A percentile compares a stretch with the other conserved stretches of the same genome.
Conservation (phyloP, 2,888 invertebrate species). For the Sarcophaga rosellei region DNA sequence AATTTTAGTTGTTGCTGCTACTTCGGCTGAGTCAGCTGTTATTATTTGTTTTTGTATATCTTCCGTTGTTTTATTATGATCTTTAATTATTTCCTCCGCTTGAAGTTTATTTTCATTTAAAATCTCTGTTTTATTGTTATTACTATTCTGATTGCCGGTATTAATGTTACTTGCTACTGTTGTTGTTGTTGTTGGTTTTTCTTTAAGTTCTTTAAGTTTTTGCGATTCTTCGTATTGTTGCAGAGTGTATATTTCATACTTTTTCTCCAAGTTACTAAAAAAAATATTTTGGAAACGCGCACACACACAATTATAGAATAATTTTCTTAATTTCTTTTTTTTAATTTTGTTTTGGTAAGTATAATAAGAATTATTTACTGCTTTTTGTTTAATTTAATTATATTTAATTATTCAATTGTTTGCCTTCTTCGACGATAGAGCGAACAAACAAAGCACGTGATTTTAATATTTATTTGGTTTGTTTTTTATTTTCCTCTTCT, state of each 20-base stretch:
- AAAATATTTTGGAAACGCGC: constrained; percentile 68
- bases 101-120: constrained; percentile 54
- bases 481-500: not conserved
- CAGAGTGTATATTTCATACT: constrained; percentile 81
- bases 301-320: constrained; percentile 70
- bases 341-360: constrained; percentile 38
- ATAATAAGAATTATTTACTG: constrained; percentile 60
- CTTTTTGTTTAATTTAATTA: constrained; percentile 22
- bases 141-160: constrained; percentile 44
- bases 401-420: constrained; percentile 24
- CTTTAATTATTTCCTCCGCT: constrained; percentile 21
- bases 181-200: constrained; percentile 62
- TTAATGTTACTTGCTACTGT: constrained; percentile 38
- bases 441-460: constrained; percentile 70
- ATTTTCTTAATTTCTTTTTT: constrained; percentile 53
- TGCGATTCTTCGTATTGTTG: constrained; percentile 80
- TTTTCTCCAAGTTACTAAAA: constrained; percentile 82
- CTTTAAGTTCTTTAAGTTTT: constrained; percentile 70
- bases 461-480: constrained; percentile 36
- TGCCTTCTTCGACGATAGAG: constrained; percentile 16
- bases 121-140: constrained; percentile 61
- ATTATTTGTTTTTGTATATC: constrained; percentile 17
- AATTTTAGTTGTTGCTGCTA: constrained; percentile 37
- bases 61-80: constrained; percentile 21
- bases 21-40: constrained; percentile 27